Evolutionary conservation across 1,140 invertebrate species (phyloP).

Genomic region (Fopius arisanus): DNA sequence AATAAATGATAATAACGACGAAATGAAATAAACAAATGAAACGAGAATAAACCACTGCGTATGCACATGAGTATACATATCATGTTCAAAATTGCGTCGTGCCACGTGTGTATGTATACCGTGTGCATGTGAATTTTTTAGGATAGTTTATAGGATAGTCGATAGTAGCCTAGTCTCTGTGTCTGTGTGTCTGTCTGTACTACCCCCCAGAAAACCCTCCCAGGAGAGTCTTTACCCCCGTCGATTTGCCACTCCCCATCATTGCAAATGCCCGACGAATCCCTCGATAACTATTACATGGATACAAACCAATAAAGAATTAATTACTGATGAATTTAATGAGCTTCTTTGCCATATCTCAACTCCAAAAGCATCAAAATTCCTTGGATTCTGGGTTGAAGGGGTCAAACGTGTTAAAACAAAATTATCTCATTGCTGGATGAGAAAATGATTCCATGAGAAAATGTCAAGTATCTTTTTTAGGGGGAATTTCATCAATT

Average conservation of each 20-base stretch:
- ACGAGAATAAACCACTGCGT: slow-evolving; percentile 32
- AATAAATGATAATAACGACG: slow-evolving; percentile 41
- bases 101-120: slow-evolving; percentile 44
- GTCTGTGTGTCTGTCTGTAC: slow-evolving; percentile 60
- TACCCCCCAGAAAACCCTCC: slow-evolving; percentile 36
- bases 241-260: slow-evolving; percentile 21
- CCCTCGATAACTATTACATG: slow-evolving; percentile 3
- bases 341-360: background rate
- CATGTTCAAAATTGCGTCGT: slow-evolving; percentile 38
- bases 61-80: slow-evolving; percentile 41
- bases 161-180: slow-evolving; percentile 62
- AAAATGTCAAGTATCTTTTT: no score
- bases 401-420: background rate
- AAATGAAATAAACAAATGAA: slow-evolving; percentile 13
- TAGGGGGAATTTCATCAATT: no score
- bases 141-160: slow-evolving; percentile 55
- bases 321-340: background rate
- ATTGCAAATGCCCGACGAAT: slow-evolving; percentile 7
- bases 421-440: background rate
- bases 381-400: background rate
- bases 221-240: slow-evolving; percentile 57
- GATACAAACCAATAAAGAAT: background rate
- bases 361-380: background rate
- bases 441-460: no score
- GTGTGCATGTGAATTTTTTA: slow-evolving; percentile 47